Base-by-base conservation (phyloP, 2,113 vertebrate species). In the Willisornis vidua region DNA sequence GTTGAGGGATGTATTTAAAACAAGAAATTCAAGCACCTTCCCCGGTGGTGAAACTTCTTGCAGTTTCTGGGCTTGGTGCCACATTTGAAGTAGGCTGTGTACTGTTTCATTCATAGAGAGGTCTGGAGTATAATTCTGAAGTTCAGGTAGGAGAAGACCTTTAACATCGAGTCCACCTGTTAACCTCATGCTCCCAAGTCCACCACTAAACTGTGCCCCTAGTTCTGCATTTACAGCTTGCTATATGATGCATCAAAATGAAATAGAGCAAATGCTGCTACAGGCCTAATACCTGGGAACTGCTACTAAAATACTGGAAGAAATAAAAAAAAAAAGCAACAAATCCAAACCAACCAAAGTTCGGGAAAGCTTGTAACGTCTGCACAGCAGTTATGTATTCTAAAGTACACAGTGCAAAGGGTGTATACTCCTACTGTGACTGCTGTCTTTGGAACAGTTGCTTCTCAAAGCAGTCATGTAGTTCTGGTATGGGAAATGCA, bases 21-120 rank as follows among this genome's bases (percentile, higher is more conserved):
- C 3, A 3, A 59, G 19, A 12, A 49, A 19, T 6, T 43, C 12
- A 0, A 14, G 4, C 9, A 2, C 16, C 8, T 20, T 19, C 1
- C 22, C 3, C 10, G 2, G 1, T 1, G 4, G 51, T 41, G 41
- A 7, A 58, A 11, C 19, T n/a, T 18, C 1, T 18, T 29, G 10
- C 0, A 3, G 41, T 12, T 29, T 52, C 6, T 29, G 19, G 15
- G 8, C 19, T 78, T 80, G 4, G 6, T 57, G 58, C 11, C 0
- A 0, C 45, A 1, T 74, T 49, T 70, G 18, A n/a, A 45, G 48
- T 8, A 39, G 43, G n/a, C 3, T 49, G 43, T 14, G 2, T 4
- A 14, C 19, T 1, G 1, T 65, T 83, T 59, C 12, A 6, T 2
- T 59, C 10, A 5, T 2, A 19, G 45, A 10, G 43, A 37, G 0